Evolutionary conservation across 2,888 invertebrate genomes (phyloP), one percentile per base, ranked within the genome.

Genomic region (Exephanes ischioxanthus): DNA sequence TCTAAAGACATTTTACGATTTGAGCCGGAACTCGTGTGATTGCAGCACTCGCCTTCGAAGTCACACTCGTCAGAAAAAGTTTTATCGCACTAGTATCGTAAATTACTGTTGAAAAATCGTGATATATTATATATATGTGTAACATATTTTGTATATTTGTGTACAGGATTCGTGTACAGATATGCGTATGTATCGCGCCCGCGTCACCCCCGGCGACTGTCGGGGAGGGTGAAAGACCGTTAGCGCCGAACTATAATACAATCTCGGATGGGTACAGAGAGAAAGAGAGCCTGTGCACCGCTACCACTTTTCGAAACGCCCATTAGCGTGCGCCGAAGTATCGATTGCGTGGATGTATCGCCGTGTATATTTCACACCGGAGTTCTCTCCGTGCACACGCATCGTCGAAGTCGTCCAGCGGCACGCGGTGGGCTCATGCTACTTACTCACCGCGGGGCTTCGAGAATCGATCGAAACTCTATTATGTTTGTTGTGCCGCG

Each of bases 311-410:
- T 70, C 70, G 78, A 51, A 70, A 79, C 85, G 82, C 81, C 84
- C 84, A 85, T 85, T 81, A 85, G 78, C 78, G 77, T 66, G 75
- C 33, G 67, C 77, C 55, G 80, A 66, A 85, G 73, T 81, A 79
- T 85, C 85, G 85, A 79, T 78, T 75, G 81, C 80, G 71, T 63
- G 73, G 80, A 72, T 67, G 68, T 61, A 77, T 73, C 61, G 67
- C 67, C 73, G 80, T 73, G 81, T 77, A 33, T 67, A 53, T 53
- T 66, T 41, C 51, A 63, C 6, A 53, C 53, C 4, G 53, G 63
- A 66, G 37, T 68, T 51, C 51, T 58, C 58, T 58, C 22, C 48
- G 63, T 66, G 51, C 63, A 41, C 63, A n/a, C 63, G 30, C n/a
- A 33, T 26, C 63, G 63, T 48, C 67, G 67, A 22, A 19, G 9